Percentiles rank a stretch among this genome's conserved stretches.
Conservation (phyloP, 2,797 vertebrate genomes). For the Sebastes cheni region DNA sequence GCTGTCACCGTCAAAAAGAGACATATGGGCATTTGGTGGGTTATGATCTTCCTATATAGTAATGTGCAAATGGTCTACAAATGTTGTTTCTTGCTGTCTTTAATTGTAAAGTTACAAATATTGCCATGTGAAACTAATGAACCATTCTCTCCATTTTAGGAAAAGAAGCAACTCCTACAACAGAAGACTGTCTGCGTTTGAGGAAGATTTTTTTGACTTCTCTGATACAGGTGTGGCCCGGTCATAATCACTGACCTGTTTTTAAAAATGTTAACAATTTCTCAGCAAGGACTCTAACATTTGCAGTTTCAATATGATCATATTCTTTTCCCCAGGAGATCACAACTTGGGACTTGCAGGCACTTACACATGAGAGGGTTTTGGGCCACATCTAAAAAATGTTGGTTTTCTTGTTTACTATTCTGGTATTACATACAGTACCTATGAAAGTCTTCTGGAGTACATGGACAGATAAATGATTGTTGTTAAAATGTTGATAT, state of each 20-base stretch:
- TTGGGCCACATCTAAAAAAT: constrained; percentile 7
- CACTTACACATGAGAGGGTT: neutral
- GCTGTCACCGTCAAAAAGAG: constrained; percentile 51
- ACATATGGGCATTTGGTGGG: constrained; percentile 49
- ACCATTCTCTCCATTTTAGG: constrained; percentile 9
- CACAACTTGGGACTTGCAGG: constrained; percentile 5
- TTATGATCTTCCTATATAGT: neutral
- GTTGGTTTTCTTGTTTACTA: constrained; percentile 28
- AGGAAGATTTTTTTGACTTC: constrained; percentile 76
- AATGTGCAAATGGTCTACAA: neutral
- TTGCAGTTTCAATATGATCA: neutral
- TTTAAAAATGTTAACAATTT: neutral
- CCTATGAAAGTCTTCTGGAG: neutral
- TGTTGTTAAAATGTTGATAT: neutral
- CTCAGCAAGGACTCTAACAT: neutral
- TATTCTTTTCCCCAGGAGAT: constrained; percentile 19
- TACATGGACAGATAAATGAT: neutral
- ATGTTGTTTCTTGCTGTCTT: neutral
- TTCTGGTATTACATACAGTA: neutral
- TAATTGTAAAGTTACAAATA: neutral
- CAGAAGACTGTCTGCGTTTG: constrained; percentile 45
- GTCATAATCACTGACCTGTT: neutral
- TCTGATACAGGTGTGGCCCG: constrained; percentile 42
- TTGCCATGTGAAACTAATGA: neutral
- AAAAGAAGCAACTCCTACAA: neutral